Base-by-base conservation (phyloP, 2,797 vertebrate genomes). In the Pipistrellus kuhlii region DNA sequence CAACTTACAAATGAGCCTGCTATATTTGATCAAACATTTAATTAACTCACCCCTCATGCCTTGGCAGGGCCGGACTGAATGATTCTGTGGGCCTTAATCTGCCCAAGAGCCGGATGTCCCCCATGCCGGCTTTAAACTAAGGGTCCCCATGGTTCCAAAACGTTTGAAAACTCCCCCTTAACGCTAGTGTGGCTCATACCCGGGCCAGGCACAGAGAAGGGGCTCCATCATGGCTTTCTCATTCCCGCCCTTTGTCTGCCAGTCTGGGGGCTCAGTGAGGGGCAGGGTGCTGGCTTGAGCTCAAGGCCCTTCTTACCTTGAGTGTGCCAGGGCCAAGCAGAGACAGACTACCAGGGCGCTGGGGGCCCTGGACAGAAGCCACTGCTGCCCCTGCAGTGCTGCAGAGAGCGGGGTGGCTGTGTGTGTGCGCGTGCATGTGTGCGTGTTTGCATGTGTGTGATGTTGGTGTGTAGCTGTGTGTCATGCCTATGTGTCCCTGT, bases 281-380 rank as follows among this genome's bases (percentile, higher is more conserved):
- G 75, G 48, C 38, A 53, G 12, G 27, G 71, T 32, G 51, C 18
- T 0, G 2, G 48, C 68, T 10, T 3, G 2, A 68, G 35, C 73
- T 87, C 17, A 0, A 2, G 32, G 53, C 51, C 2, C 27, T 38
- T 38, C 38, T 72, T 41, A 27, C 32, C 72, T 17, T 1, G 72
- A 23, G 18, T 0, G 6, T 1, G 0, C 17, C 4, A 3, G 21
- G 18, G 15, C 7, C 8, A 27, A 84, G 62, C 0, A 0, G 72
- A 77, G 64, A 25, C 1, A 0, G 1, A 73, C 5, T 27, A 44
- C 25, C 18, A 2, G 23, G 38, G 69, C 1, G n/a, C 3, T 0
- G 17, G 13, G 0, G 0, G 0, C 18, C 13, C 68, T 2, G 15
- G 55, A 78, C 30, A 78, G 44, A 23, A 2, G 8, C 51, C 7